phyloP scores from a whole-genome alignment of 2,888 invertebrate species.

The Unio pictorum region DNA sequence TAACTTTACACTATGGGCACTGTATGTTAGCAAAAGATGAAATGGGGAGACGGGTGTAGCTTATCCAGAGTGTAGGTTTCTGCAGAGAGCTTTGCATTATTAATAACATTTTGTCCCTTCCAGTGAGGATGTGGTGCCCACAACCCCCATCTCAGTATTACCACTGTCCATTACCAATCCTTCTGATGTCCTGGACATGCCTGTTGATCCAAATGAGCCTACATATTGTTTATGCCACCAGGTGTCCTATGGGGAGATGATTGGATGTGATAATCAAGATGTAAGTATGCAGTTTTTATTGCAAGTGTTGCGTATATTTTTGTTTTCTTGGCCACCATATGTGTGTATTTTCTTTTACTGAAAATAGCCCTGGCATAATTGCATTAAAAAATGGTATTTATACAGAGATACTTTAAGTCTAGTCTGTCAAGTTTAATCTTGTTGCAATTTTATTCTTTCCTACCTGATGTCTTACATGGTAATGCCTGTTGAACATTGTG shows the following conservation, averaged over 20 bases:
- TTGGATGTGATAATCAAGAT: constrained; percentile 88
- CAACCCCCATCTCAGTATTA: constrained; percentile 54
- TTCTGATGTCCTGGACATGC: constrained; percentile 80
- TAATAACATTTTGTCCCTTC: not conserved
- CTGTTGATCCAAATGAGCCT: constrained; percentile 94
- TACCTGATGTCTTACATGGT: not conserved
- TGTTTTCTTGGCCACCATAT: no score
- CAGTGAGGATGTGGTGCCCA: constrained; percentile 23
- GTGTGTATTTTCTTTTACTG: not conserved
- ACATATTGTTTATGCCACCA: constrained; percentile 98
- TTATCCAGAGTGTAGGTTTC: not conserved
- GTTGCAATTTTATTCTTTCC: not conserved
- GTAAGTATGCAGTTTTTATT: constrained; percentile 50
- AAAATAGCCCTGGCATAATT: not conserved
- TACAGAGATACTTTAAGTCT: no score
- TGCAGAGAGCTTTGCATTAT: not conserved
- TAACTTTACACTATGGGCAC: no score
- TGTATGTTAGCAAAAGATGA: no score
- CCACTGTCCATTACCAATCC: constrained; percentile 67
- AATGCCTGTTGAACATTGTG: no score
- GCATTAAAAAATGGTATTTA: not conserved
- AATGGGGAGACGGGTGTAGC: not conserved
- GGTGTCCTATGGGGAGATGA: constrained; percentile 95
- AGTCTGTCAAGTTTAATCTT: not conserved
- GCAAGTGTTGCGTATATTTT: not conserved